Evolutionary conservation across 1,140 invertebrate genomes (phyloP).

Genomic region (Hyphantria cunea): DNA sequence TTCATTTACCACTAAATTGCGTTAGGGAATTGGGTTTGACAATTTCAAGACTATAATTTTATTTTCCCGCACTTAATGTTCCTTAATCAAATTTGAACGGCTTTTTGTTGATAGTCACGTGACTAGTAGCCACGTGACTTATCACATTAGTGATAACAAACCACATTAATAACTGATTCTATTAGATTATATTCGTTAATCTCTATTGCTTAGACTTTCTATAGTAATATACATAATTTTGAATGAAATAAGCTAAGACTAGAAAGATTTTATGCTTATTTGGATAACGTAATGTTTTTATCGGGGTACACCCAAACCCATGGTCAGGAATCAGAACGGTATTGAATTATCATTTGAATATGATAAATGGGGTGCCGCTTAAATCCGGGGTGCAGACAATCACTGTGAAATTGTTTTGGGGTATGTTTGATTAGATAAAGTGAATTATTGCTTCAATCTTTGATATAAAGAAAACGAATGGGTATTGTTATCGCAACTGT

Average conservation of each 20-base stretch:
- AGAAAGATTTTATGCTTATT: conserved; percentile 75
- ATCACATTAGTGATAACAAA: conserved; percentile 57
- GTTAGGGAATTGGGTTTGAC: conserved; percentile 18
- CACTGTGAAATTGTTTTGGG: conserved; percentile 66
- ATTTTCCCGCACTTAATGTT: conserved; percentile 42
- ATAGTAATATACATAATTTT: conserved; percentile 69
- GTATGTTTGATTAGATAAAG: conserved; percentile 56
- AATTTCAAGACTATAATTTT: conserved; percentile 22
- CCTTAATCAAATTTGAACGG: conserved; percentile 62
- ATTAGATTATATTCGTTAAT: conserved; percentile 70
- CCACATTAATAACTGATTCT: conserved; percentile 65
- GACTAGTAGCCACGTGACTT: conserved; percentile 55
- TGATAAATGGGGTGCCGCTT: conserved; percentile 66
- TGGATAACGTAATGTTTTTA: conserved; percentile 72
- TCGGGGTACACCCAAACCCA: conserved; percentile 51
- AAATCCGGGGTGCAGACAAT: conserved; percentile 61
- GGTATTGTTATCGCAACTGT: conserved; percentile 19
- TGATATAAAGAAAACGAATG: conserved; percentile 33
- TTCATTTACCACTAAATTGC: conserved; percentile 26
- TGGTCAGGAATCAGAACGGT: conserved; percentile 64
- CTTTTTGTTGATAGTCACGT: conserved; percentile 50
- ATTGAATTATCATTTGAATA: conserved; percentile 79
- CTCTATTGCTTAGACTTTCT: conserved; percentile 53
- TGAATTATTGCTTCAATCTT: conserved; percentile 59
- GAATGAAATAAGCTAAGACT: conserved; percentile 61